A percentile compares a stretch with the other conserved stretches of the same genome.
Conservation (phyloP, 2,113 vertebrate genomes). For the Chionomys nivalis region DNA sequence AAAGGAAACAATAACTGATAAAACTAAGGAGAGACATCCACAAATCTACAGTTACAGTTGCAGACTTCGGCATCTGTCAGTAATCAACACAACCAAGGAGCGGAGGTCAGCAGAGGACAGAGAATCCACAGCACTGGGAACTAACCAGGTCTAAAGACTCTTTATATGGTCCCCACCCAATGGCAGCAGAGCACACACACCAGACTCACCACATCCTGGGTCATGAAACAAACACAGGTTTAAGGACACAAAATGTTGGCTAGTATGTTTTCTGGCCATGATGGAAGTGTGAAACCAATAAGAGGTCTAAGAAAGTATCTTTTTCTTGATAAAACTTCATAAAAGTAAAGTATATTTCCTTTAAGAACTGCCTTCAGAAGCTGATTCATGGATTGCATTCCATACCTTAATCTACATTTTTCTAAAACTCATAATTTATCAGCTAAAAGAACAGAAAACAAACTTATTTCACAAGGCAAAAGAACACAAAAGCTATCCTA, state of each 20-base stretch:
- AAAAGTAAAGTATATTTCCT: slow-evolving; percentile 45
- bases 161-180: neutral
- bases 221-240: slow-evolving; percentile 16
- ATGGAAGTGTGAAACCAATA: neutral
- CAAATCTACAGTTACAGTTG: neutral
- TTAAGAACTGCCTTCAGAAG: neutral
- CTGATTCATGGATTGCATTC: neutral
- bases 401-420: neutral
- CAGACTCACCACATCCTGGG: neutral
- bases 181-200: neutral
- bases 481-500: slow-evolving; percentile 6
- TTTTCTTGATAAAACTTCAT: slow-evolving; percentile 17
- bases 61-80: neutral
- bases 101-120: neutral
- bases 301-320: neutral
- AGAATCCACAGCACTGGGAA: neutral
- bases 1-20: slow-evolving; percentile 25
- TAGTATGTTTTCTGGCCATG: neutral
- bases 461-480: slow-evolving; percentile 49
- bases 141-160: slow-evolving; percentile 34
- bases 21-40: neutral
- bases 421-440: slow-evolving; percentile 2
- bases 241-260: slow-evolving; percentile 19
- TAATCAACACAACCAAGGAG: neutral
- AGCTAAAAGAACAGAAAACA: slow-evolving; percentile 33